phyloP scores from a whole-genome alignment of 1,140 invertebrate species.

The Octopus bimaculoides region DNA sequence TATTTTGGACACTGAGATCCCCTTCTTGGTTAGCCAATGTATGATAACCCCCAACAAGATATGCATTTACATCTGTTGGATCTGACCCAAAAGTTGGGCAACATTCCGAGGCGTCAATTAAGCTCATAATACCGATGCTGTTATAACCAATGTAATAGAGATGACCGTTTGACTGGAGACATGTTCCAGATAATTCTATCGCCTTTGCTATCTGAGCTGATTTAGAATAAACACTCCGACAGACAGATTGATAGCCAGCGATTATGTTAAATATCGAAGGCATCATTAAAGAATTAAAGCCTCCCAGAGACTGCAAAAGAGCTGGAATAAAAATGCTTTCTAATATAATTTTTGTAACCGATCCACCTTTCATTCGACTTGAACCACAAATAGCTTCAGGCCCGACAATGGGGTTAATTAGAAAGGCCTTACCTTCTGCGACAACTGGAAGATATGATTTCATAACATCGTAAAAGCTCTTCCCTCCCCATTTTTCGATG shows the following conservation, averaged over 20 bases:
- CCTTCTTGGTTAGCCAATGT: conserved; percentile 42
- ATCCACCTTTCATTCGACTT: conserved; percentile 55
- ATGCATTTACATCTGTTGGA: conserved; percentile 45
- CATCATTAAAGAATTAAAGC: not conserved
- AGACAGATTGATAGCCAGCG: not conserved
- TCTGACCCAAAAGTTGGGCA: conserved; percentile 52
- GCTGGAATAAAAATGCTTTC: conserved; percentile 40
- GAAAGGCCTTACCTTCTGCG: not conserved
- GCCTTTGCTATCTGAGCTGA: not conserved
- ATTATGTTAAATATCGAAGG: not conserved
- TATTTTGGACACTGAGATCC: conserved; percentile 23
- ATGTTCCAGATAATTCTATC: not conserved
- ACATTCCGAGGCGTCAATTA: conserved; percentile 57
- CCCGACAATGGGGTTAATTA: conserved; percentile 22
- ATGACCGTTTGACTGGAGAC: conserved; percentile 27
- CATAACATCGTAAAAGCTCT: not conserved
- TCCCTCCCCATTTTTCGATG: not conserved
- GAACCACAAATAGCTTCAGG: conserved; percentile 56
- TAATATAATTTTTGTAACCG: conserved; percentile 51
- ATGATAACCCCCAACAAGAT: conserved; percentile 38
- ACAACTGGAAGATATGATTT: not conserved
- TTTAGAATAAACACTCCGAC: not conserved
- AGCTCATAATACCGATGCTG: conserved; percentile 46
- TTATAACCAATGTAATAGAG: conserved; percentile 45
- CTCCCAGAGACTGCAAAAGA: conserved; percentile 15